phyloP scores from a whole-genome alignment of 2,113 vertebrate species.

The Archilochus colubris region DNA sequence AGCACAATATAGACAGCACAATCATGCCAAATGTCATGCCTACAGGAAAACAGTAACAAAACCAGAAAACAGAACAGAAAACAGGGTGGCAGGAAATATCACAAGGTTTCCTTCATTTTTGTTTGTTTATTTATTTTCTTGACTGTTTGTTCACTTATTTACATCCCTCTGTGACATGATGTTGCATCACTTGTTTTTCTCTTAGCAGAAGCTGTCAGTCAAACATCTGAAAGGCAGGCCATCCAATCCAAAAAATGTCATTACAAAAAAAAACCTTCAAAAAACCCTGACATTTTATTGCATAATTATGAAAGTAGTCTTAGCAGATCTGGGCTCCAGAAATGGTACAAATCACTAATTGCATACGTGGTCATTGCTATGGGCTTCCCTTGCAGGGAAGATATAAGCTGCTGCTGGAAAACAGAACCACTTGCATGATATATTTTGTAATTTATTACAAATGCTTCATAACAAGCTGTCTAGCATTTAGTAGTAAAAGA shows the following conservation, averaged over 20 bases:
- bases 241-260: background rate
- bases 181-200: background rate
- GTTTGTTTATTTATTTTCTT: background rate
- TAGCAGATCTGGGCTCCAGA: background rate
- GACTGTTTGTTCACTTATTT: background rate
- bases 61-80: background rate
- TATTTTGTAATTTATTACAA: background rate
- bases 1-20: background rate
- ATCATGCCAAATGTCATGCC: background rate
- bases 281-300: background rate
- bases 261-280: background rate
- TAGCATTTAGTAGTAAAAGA: background rate
- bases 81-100: background rate
- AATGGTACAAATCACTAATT: background rate
- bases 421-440: background rate
- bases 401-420: background rate
- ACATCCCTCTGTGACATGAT: background rate
- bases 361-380: background rate
- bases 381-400: background rate
- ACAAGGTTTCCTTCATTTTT: background rate
- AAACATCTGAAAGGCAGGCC: background rate
- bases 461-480: background rate
- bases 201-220: background rate
- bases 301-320: background rate
- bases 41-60: background rate